Conservation (phyloP, 2,888 invertebrate genomes). For the Acanthosoma haemorrhoidale region DNA sequence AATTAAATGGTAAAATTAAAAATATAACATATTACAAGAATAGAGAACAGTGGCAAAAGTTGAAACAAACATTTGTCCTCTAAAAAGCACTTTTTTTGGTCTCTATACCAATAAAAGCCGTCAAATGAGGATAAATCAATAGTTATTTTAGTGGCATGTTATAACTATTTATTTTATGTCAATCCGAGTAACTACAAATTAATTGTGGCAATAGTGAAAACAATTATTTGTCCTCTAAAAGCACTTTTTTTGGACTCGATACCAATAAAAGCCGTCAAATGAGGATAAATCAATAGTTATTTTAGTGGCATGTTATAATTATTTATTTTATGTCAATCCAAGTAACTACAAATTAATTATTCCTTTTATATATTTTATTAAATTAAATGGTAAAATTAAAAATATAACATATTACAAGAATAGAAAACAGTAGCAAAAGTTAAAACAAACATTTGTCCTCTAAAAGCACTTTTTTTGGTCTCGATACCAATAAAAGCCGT, state of each 20-base stretch:
- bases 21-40: too few species aligned
- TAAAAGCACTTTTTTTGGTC: too few species aligned
- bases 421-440: too few species aligned
- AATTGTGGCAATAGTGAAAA: too few species aligned
- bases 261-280: neutral
- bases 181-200: neutral
- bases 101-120: neutral
- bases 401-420: too few species aligned
- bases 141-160: neutral
- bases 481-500: too few species aligned
- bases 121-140: constrained; percentile 6
- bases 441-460: too few species aligned
- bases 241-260: neutral
- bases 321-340: neutral
- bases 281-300: neutral
- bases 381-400: too few species aligned
- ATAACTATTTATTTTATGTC: neutral
- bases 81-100: constrained; percentile 9
- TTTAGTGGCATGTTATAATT: neutral
- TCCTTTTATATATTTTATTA: too few species aligned
- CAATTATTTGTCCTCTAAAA: neutral
- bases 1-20: too few species aligned
- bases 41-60: too few species aligned
- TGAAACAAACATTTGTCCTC: too few species aligned
- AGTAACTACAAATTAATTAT: neutral